Percentiles rank a stretch among this genome's conserved stretches.
Evolutionary conservation across 2,888 invertebrate genomes (phyloP).

Genomic region (Odontothrips loti): DNA sequence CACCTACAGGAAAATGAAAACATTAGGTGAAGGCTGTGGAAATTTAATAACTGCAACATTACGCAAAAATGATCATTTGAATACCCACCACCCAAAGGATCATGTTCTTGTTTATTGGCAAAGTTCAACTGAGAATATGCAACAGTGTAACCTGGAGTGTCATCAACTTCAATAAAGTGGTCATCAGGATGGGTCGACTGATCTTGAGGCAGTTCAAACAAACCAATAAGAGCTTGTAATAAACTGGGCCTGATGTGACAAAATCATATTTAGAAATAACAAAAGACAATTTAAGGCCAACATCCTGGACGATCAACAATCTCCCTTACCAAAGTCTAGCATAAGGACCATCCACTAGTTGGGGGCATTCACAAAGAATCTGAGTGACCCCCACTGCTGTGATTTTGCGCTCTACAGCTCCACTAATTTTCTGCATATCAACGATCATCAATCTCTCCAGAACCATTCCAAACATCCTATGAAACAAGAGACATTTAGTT

Average conservation of each 20-base stretch:
- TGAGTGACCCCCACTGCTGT: conserved; percentile 86
- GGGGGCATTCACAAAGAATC: conserved; percentile 72
- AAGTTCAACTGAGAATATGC: conserved; percentile 83
- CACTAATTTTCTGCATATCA: conserved; percentile 83
- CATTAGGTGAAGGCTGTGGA: too few relatives aligned
- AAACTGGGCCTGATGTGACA: conserved; percentile 47
- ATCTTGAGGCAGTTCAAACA: conserved; percentile 88
- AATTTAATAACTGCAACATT: conserved; percentile 6
- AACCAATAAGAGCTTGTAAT: conserved; percentile 68
- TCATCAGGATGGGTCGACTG: conserved; percentile 73
- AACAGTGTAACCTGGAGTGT: conserved; percentile 78
- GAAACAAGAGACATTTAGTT: conserved; percentile 31
- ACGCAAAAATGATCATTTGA: conserved; percentile 18
- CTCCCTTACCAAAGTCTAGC: conserved; percentile 48
- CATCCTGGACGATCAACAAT: not conserved
- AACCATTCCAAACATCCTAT: conserved; percentile 93
- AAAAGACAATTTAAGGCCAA: not conserved
- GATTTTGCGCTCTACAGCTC: conserved; percentile 79
- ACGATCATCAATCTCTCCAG: conserved; percentile 80
- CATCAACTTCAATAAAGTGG: conserved; percentile 79
- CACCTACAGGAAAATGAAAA: conserved; percentile 47
- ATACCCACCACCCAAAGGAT: conserved; percentile 64
- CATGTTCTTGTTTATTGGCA: conserved; percentile 69
- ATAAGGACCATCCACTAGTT: conserved; percentile 65
- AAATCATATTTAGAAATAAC: not conserved